phyloP scores from a whole-genome alignment of 2,888 invertebrate species.

The Siphlonurus alternatus region DNA sequence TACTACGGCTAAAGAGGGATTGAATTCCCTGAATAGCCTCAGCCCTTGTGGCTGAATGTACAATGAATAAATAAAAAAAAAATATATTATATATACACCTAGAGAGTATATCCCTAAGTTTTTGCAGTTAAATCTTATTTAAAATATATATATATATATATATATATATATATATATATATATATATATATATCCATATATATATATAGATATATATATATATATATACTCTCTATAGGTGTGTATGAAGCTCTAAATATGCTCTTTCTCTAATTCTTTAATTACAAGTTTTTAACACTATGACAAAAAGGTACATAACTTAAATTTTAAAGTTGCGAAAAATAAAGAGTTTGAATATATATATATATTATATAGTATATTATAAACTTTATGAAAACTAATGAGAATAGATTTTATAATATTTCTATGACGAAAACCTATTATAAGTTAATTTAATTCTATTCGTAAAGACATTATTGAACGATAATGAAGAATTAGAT shows the following conservation, averaged over 20 bases:
- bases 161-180: neutral
- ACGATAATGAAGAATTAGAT: no score
- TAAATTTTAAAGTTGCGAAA: neutral
- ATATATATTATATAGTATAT: neutral
- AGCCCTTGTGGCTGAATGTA: no score
- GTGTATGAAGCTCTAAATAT: neutral
- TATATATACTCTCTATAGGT: neutral
- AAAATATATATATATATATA: neutral
- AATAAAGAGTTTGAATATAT: neutral
- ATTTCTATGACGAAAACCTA: no score
- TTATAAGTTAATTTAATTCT: no score
- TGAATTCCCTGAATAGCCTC: no score
- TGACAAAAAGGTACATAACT: neutral
- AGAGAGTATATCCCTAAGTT: neutral
- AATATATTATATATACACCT: neutral
- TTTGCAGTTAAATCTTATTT: neutral
- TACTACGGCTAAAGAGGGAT: no score
- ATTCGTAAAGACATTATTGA: no score
- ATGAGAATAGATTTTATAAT: no score
- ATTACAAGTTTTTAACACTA: neutral
- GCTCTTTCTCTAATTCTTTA: neutral
- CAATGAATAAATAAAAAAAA: neutral
- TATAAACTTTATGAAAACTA: no score
- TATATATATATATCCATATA: neutral
- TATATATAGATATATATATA: neutral